These are phyloP conservation scores for Prietella phreatophila DNA, from an alignment of 2,113 vertebrate genomes.

Conservation along the genomic window DNA sequence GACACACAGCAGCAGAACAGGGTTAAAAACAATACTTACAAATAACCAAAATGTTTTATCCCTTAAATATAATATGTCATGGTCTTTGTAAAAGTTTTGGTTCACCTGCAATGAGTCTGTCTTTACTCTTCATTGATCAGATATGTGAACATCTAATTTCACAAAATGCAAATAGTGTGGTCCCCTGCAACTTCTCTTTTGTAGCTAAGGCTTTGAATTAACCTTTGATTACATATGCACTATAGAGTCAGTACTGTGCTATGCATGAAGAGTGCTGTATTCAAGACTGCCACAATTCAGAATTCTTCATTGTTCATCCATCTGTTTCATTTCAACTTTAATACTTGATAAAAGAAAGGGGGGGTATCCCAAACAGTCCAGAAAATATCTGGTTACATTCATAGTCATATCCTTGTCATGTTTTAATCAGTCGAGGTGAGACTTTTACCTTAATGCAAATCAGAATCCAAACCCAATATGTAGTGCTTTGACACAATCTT, in stretches of 20 bases:
- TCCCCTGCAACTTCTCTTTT: slow-evolving; percentile 44
- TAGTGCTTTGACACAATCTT: slow-evolving; percentile 91
- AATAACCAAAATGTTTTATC: slow-evolving; percentile 55
- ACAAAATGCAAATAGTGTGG: slow-evolving; percentile 42
- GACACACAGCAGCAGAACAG: slow-evolving; percentile 69
- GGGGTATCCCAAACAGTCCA: slow-evolving; percentile 75
- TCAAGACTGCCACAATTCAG: slow-evolving; percentile 50
- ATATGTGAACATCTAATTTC: slow-evolving; percentile 41
- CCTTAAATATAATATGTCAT: slow-evolving; percentile 58
- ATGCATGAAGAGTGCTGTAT: slow-evolving; percentile 45
- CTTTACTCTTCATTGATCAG: slow-evolving; percentile 46
- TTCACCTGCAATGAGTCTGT: slow-evolving; percentile 51
- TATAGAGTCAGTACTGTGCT: slow-evolving; percentile 40
- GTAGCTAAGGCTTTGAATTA: slow-evolving; percentile 28
- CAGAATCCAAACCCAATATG: slow-evolving; percentile 85
- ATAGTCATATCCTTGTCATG: slow-evolving; percentile 84
- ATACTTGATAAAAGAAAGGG: slow-evolving; percentile 30
- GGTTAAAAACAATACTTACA: slow-evolving; percentile 54
- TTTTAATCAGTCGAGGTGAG: slow-evolving; percentile 87
- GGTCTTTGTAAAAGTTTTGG: slow-evolving; percentile 61
- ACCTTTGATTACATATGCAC: slow-evolving; percentile 29
- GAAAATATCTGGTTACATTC: slow-evolving; percentile 89
- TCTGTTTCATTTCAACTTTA: slow-evolving; percentile 40
- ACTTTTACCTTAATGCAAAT: slow-evolving; percentile 84
- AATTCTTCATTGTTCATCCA: slow-evolving; percentile 48